Conservation (phyloP, 2,113 vertebrate species). For the Calcarius ornatus region DNA sequence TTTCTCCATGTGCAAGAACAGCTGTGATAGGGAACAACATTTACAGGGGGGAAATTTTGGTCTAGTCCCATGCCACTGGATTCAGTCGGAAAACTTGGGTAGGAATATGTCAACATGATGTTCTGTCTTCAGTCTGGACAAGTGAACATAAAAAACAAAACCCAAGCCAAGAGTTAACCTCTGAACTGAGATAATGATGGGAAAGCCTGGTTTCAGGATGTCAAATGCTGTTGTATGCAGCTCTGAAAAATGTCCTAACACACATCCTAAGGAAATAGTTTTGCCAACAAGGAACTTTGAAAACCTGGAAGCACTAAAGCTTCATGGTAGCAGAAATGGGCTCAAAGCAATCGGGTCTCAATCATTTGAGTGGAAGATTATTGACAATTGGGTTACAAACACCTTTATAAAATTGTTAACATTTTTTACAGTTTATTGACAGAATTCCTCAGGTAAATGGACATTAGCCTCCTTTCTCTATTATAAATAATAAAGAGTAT, state of each 20-base stretch:
- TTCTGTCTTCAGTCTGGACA: not conserved
- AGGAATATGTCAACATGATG: not conserved
- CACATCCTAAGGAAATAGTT: not conserved
- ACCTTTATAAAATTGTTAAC: not conserved
- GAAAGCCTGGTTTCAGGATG: not conserved
- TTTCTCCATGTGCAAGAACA: not conserved
- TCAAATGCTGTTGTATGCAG: not conserved
- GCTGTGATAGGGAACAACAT: not conserved
- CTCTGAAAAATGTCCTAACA: not conserved
- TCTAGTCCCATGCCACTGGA: not conserved
- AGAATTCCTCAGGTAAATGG: not conserved
- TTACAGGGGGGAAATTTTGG: not conserved
- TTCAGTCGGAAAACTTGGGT: not conserved
- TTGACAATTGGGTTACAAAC: not conserved
- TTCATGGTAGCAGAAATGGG: not conserved
- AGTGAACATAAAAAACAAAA: not conserved
- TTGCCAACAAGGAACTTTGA: not conserved
- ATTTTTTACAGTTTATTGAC: not conserved
- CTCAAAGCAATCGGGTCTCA: not conserved
- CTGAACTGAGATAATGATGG: not conserved
- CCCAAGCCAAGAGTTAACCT: not conserved
- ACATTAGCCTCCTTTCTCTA: not conserved
- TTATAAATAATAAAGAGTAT: not conserved
- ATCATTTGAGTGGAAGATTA: not conserved
- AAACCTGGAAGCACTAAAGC: not conserved